phyloP scores from a whole-genome alignment of 2,113 vertebrate species.

The Apus apus region DNA sequence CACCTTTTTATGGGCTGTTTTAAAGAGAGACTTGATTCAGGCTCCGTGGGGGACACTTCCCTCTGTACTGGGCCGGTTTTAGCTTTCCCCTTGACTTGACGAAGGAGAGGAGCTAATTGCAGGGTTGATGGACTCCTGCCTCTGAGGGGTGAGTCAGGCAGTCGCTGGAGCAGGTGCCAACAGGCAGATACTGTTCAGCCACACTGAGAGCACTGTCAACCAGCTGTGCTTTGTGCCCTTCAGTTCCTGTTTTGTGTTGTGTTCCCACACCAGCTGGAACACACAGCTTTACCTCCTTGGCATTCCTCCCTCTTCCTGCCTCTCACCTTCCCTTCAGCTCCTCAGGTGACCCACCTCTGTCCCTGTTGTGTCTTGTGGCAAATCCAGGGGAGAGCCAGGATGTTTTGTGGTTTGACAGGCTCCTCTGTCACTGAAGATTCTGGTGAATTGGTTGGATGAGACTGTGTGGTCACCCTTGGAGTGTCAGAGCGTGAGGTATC shows the following conservation, averaged over 20 bases:
- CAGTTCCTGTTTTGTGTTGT: background rate
- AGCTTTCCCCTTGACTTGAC: background rate
- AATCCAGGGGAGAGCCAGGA: background rate
- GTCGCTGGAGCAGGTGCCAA: background rate
- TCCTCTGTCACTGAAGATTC: background rate
- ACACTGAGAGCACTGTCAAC: background rate
- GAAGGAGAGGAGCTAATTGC: constrained; percentile 24
- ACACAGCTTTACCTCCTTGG: background rate
- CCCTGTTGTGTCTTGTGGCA: accelerated
- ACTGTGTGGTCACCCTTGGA: background rate
- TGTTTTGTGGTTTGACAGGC: background rate
- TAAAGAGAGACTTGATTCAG: background rate
- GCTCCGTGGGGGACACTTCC: background rate
- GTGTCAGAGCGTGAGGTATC: background rate
- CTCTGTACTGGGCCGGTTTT: background rate
- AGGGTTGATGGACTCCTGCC: background rate
- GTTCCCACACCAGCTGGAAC: background rate
- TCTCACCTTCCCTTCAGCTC: background rate
- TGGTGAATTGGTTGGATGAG: background rate
- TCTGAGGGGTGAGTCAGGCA: constrained; percentile 19
- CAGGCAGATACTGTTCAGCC: background rate
- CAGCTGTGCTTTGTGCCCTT: background rate
- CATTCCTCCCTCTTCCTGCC: background rate
- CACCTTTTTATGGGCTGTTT: background rate
- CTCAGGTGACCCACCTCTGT: background rate